Conservation (phyloP, 2,888 invertebrate genomes). For the Dichetophora obliterata region DNA sequence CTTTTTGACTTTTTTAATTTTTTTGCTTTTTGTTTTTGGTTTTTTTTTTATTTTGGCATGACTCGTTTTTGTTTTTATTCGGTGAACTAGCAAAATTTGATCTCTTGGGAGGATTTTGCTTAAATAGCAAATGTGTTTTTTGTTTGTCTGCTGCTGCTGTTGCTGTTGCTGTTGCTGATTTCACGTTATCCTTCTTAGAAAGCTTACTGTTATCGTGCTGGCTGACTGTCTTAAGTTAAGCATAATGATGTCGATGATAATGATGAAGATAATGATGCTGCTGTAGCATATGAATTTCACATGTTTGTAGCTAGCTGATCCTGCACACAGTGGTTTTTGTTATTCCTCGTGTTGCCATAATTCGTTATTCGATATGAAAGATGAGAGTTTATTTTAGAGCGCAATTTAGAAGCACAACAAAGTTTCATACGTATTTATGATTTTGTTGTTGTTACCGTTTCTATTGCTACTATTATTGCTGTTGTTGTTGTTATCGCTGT, state of each 20-base stretch:
- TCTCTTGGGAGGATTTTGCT: constrained; percentile 26
- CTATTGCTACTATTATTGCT: background rate
- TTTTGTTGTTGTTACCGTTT: background rate
- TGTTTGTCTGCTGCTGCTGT: background rate
- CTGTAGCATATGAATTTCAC: background rate
- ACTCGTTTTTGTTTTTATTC: background rate
- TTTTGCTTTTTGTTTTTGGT: background rate
- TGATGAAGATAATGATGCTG: background rate
- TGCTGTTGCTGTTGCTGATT: constrained; percentile 5
- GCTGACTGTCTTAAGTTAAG: background rate
- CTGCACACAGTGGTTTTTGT: background rate
- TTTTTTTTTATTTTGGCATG: background rate
- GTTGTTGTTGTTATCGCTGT: background rate
- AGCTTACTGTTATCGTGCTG: background rate
- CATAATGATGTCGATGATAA: too few species aligned
- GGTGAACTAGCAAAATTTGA: background rate
- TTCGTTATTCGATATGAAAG: constrained; percentile 10
- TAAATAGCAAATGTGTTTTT: constrained; percentile 15
- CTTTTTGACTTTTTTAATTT: constrained; percentile 9
- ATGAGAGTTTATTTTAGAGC: constrained; percentile 8
- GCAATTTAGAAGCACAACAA: constrained; percentile 13
- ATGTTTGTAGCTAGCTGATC: background rate
- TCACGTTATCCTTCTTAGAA: constrained; percentile 16
- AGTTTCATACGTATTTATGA: constrained; percentile 14
- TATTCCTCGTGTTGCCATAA: background rate